Base-by-base conservation (phyloP, 37 sponge, comb jelly and placozoan species). In the Crambe crambe region DNA sequence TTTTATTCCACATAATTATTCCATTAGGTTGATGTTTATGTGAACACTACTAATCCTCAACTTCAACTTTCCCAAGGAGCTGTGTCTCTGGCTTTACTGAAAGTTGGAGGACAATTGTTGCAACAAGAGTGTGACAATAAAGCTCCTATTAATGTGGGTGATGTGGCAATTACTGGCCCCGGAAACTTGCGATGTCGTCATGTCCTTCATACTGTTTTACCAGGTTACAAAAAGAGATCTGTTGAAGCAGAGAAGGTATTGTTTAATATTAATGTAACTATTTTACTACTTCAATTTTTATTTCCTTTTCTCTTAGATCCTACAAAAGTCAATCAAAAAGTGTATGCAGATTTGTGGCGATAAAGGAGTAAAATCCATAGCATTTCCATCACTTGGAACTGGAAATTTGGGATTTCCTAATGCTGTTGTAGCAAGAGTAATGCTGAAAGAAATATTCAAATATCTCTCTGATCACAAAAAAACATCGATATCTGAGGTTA, bases 351-450 rank as follows among this genome's bases (percentile, higher is more conserved):
- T 69, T 29, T 85, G 90, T 43, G 44, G 20, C 23, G 21, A 26
- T 10, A 44, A 39, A 17, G 34, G 44, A 70, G 54, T 75, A 1
- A 70, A 26, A 4, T 79, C 86, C 47, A 57, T 90, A 54, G 84
- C 86, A 3, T 75, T 90, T 36, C 90, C 90, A 38, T 68, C 90
- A 30, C 74, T 90, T 84, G 90, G 90, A 8, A 78, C 90, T 41
- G 90, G 90, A 27, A 56, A 59, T 17, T 78, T 84, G 31, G 29
- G 63, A 6, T 90, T 68, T 62, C 86, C 90, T n/a, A 40, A 44
- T 63, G 62, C 78, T 41, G 74, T 73, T 26, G 80, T 61, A 2
- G 84, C 89, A 3, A 72, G 37, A 6, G 20, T 73, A 34, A 77
- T 83, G 72, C 10, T 89, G 22, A 60, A 79, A 20, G 69, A 32